Evolutionary conservation across 1,140 invertebrate species (phyloP), one percentile per base, ranked within the genome.

Genomic region (Cecropterus lyciades): DNA sequence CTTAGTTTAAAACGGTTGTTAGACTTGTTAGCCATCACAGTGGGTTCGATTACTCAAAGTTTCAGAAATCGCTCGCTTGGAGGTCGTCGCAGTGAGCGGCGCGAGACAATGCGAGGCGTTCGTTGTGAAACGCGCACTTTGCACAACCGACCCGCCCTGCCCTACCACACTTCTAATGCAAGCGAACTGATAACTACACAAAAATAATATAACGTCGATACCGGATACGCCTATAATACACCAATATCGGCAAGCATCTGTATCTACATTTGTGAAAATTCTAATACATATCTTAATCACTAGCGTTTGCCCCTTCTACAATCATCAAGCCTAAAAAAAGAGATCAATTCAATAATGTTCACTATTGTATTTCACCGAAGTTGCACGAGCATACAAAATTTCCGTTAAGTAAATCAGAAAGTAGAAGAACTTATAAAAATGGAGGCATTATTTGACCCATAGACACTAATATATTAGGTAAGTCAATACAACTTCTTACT

Each of bases 11-110:
- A n/a, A 11, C 33, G 27, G 27, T 30, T 30, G 27, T 37, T 37
- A 10, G 30, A 1, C 40, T n/a, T n/a, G n/a, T n/a, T n/a, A n/a
- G 30, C 45, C 27, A 37, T 60, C 30, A 13, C 43, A 53, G 55
- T 45, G 14, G 20, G 27, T 49, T 57, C 63, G 64, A 65, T 72
- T 65, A 67, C 69, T 75, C 72, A 75, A 76, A 73, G 72, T 69
- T 71, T 79, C 74, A 82, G 81, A 20, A 20, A 77, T 74, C 77
- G 72, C 75, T 55, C 57, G 45, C 60, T 69, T 85, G 81, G 85
- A 91, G 88, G 88, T 87, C 88, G 81, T 78, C 78, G 79, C 76
- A 79, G 89, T 91, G 89, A 91, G 81, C 86, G 89, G 89, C 84
- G 77, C 76, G 84, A 89, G 89, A 91, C 89, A 91, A 91, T 91